Evolutionary conservation across 37 sponge, comb jelly and placozoan genomes (phyloP).

Genomic region (Crambe crambe): DNA sequence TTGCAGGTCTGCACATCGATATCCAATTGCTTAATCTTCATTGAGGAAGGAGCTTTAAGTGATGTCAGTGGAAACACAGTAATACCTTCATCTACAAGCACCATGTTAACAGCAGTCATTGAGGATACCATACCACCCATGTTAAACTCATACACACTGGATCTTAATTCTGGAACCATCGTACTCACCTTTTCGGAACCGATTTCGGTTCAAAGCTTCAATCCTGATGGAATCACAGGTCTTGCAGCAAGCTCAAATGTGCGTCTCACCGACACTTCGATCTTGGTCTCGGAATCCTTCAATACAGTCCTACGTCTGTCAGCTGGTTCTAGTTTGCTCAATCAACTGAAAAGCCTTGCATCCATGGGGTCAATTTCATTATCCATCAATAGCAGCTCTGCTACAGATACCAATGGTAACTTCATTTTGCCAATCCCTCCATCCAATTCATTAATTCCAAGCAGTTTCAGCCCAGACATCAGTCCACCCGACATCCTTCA

Average conservation of each 20-base stretch:
- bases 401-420: slow-evolving; percentile 60
- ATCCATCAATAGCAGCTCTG: slow-evolving; percentile 19
- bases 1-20: neutral
- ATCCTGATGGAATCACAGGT: neutral
- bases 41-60: neutral
- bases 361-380: slow-evolving; percentile 31
- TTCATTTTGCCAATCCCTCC: slow-evolving; percentile 26
- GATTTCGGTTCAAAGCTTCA: neutral
- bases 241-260: neutral
- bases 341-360: slow-evolving; percentile 7
- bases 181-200: slow-evolving; percentile 31
- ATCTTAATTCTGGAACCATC: slow-evolving; percentile 17
- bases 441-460: slow-evolving; percentile 33
- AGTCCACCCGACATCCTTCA: slow-evolving; percentile 45
- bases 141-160: slow-evolving; percentile 4
- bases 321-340: neutral
- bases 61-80: slow-evolving; percentile 11
- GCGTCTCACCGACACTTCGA: neutral
- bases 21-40: slow-evolving; percentile 3
- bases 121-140: slow-evolving; percentile 3
- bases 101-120: neutral
- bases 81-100: neutral
- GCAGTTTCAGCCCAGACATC: slow-evolving; percentile 43
- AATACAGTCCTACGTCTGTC: slow-evolving; percentile 1
- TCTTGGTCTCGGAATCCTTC: neutral